Evolutionary conservation across 2,113 vertebrate species (phyloP).

Genomic region (Electrona antarctica): DNA sequence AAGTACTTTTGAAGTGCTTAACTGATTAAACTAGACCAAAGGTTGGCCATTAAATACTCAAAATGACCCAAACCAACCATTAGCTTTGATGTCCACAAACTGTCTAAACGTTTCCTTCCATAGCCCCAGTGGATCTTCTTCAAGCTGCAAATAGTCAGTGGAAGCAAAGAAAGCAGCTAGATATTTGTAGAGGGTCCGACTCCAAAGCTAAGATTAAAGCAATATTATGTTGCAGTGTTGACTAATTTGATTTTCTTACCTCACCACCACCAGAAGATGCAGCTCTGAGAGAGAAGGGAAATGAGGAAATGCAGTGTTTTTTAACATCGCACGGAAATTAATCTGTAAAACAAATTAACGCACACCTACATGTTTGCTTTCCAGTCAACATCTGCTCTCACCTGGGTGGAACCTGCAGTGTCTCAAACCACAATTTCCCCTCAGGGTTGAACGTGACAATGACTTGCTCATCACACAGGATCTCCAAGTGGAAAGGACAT

Average conservation of each 20-base stretch:
- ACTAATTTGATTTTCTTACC: slow-evolving; percentile 34
- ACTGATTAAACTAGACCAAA: too few species aligned
- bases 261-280: slow-evolving; percentile 10
- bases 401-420: slow-evolving; percentile 72
- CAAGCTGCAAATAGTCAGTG: slow-evolving; percentile 35
- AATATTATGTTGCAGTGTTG: not conserved
- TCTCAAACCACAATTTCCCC: slow-evolving; percentile 87
- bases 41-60: too few species aligned
- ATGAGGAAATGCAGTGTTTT: not conserved
- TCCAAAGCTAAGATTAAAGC: not conserved
- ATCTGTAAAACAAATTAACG: too few species aligned
- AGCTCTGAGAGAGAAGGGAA: not conserved
- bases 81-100: slow-evolving; percentile 89
- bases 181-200: not conserved
- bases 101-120: slow-evolving; percentile 86
- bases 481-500: slow-evolving; percentile 84
- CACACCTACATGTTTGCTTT: too few species aligned
- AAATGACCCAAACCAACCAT: slow-evolving; percentile 83
- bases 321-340: not conserved
- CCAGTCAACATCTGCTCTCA: slow-evolving; percentile 26
- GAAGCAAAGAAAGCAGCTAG: slow-evolving; percentile 14
- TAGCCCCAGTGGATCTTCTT: slow-evolving; percentile 74
- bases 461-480: slow-evolving; percentile 79
- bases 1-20: too few species aligned
- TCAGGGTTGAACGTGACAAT: slow-evolving; percentile 86